Conservation (phyloP, 2,888 invertebrate species). For the Eupithecia tripunctaria region DNA sequence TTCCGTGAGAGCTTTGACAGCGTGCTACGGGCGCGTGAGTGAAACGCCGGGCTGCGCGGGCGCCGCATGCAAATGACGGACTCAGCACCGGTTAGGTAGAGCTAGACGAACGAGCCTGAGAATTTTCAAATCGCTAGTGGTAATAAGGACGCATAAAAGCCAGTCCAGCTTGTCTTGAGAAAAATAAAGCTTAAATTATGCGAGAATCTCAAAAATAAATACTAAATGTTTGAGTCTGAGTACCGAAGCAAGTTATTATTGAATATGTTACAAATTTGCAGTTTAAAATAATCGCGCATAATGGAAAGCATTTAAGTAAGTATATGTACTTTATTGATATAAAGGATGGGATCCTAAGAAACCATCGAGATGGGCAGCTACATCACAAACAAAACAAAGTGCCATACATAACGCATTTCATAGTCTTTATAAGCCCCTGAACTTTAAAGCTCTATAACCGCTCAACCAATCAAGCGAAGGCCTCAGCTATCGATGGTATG, state of each 20-base stretch:
- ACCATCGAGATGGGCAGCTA: not conserved
- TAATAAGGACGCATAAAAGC: not conserved
- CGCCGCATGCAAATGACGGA: conserved; percentile 56
- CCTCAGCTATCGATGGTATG: conserved; percentile 32
- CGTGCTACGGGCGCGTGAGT: conserved; percentile 48
- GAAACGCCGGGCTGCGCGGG: conserved; percentile 51
- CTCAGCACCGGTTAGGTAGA: conserved; percentile 42
- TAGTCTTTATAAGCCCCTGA: not conserved
- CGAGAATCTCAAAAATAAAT: not conserved
- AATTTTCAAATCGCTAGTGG: not conserved
- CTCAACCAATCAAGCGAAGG: conserved; percentile 4
- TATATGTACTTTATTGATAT: no score
- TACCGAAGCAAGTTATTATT: not conserved
- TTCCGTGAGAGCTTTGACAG: conserved; percentile 43
- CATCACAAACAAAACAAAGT: not conserved
- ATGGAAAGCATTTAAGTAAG: no score
- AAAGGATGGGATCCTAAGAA: not conserved
- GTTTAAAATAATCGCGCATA: not conserved
- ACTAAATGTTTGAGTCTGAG: not conserved
- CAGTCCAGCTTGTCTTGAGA: not conserved
- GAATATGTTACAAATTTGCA: not conserved
- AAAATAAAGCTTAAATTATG: not conserved
- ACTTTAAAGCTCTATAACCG: conserved; percentile 15
- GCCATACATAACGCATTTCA: not conserved
- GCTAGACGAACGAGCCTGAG: conserved; percentile 4